Evolutionary conservation across 2,888 invertebrate genomes (phyloP), one percentile per base, ranked within the genome.

Genomic region (Zaprionus obscuricornis): DNA sequence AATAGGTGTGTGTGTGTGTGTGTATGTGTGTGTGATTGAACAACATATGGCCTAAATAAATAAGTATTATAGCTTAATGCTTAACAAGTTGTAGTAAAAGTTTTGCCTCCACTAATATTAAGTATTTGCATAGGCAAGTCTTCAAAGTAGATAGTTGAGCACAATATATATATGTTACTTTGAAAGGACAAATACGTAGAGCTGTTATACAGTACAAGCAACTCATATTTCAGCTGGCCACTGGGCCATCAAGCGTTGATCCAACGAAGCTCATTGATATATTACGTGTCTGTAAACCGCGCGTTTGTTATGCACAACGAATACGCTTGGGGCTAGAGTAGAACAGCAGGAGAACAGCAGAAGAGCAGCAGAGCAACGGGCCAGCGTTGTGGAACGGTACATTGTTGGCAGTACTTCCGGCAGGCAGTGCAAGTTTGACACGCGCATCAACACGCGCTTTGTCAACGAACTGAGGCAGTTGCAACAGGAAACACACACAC

Each of bases 361-460:
- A 7, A 7, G n/a, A 36, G 18, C 13, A 10, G 36, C 18, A 16
- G n/a, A n/a, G 17, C 16, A 13, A 2, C 14, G 7, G 8, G 8
- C 14, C 11, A 1, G 20, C 5, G 39, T 10, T 24, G 10, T 33
- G 50, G 39, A 52, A 43, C 55, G 27, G 43, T 39, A 56, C 81
- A 62, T 54, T 70, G 78, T 63, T 74, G 71, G 65, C 56, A 57
- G 43, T 59, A 68, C 79, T 78, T 78, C 85, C 79, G 83, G 49
- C 79, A 56, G 69, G 54, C 85, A 73, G 85, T 85, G 86, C 81
- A 81, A 71, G 77, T 85, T 84, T 85, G 81, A 84, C 77, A 81
- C 86, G 81, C 86, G 86, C 81, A 76, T 81, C 81, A 83, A 76
- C 78, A 82, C 85, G 85, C 81, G 81, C 81, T 83, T 85, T 81